Base-by-base conservation (phyloP, 1,140 invertebrate species). In the Cydia strobilella region DNA sequence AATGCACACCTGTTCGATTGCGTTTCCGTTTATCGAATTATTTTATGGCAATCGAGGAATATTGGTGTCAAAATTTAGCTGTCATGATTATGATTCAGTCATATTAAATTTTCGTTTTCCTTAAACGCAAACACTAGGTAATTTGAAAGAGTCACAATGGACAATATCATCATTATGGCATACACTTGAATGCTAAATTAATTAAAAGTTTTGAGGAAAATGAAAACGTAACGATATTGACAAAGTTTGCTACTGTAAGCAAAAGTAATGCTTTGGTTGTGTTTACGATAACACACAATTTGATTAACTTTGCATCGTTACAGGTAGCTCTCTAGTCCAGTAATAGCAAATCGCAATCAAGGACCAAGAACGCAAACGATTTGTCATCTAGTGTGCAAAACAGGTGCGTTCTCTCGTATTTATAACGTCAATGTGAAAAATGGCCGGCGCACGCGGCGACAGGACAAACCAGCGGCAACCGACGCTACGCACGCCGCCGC, bases 381-480 rank as follows among this genome's bases (percentile, higher is more conserved):
- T 81, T 81, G 76, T 81, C 80, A 79, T 54, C 71, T 71, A 54
- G 42, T 42, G 81, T 45, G 81, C 66, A 76, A 81, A 79, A 77
- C 82, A 82, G 80, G 78, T 83, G 80, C 80, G 77, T 77, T 75
- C 69, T 76, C 72, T 75, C 77, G 76, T 77, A 79, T 80, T 80
- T 79, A 80, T 80, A 77, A 79, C 78, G 73, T 82, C 76, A 77
- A 75, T 73, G 63, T 84, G 79, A 77, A 84, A 84, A 82, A 82
- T 79, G 79, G 76, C 76, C 48, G 23, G 72, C 76, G 77, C 79
- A 79, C 54, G 75, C 78, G 76, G 77, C 80, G 79, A 76, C 77
- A 79, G 80, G 77, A 83, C 82, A 81, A 83, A 83, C 82, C 77
- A 80, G 65, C 75, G 76, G 66, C 76, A 75, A 77, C 77, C 76